phyloP scores from a whole-genome alignment of 2,888 invertebrate species.

The Chrysomela aeneicollis region DNA sequence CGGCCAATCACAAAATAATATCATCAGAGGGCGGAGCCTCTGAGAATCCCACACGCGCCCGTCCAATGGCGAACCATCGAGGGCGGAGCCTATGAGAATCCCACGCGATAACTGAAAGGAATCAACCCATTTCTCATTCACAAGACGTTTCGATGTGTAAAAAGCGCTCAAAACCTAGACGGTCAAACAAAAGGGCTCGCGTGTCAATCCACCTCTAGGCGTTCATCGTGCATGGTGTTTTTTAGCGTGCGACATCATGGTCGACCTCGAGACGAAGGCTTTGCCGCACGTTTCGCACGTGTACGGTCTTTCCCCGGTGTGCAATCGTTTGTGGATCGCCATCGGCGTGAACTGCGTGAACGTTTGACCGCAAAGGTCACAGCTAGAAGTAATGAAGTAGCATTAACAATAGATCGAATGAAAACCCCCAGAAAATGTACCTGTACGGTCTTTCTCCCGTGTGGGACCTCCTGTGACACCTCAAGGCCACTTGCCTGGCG shows the following conservation, averaged over 20 bases:
- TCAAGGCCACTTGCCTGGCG: slow-evolving; percentile 67
- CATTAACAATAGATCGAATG: too few species aligned
- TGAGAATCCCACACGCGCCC: too few species aligned
- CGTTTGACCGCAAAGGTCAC: slow-evolving; percentile 69
- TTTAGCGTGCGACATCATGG: slow-evolving; percentile 68
- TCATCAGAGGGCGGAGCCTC: too few species aligned
- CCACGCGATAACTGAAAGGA: too few species aligned
- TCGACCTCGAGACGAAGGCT: slow-evolving; percentile 67
- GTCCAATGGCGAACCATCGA: too few species aligned
- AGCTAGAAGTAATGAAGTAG: slow-evolving; percentile 55
- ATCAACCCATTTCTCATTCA: too few species aligned
- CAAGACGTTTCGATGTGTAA: too few species aligned
- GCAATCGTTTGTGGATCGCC: slow-evolving; percentile 69
- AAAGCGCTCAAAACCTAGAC: too few species aligned
- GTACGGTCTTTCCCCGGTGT: slow-evolving; percentile 70
- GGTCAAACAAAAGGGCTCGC: too few species aligned
- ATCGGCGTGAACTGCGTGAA: slow-evolving; percentile 73
- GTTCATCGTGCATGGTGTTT: slow-evolving; percentile 57
- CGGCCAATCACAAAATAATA: too few species aligned
- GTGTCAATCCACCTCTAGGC: neutral
- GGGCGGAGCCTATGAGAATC: too few species aligned
- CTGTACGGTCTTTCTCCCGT: slow-evolving; percentile 68
- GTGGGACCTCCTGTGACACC: slow-evolving; percentile 67
- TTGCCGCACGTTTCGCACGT: slow-evolving; percentile 67
- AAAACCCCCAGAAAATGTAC: slow-evolving; percentile 41